Conservation (phyloP, 1,140 invertebrate genomes). For the Dinothrombium tinctorium region DNA sequence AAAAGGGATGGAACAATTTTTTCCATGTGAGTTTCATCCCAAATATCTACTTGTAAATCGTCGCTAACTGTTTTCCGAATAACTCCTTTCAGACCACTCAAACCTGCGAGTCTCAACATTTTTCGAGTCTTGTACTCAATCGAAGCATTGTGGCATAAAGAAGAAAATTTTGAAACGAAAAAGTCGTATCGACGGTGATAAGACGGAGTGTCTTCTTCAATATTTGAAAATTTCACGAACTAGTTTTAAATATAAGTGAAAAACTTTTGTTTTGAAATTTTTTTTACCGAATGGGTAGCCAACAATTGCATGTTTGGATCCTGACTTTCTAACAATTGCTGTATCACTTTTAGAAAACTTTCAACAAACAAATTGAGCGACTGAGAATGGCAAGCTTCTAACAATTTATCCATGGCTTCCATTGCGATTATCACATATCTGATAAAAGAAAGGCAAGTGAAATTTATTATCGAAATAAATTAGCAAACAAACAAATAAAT, state of each 20-base stretch:
- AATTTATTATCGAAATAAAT: too few relatives aligned
- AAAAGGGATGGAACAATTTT: constrained; percentile 94
- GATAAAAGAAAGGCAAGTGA: constrained; percentile 8
- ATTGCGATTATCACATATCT: constrained; percentile 81
- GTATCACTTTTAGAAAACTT: constrained; percentile 93
- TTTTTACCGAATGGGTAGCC: constrained; percentile 71
- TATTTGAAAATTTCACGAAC: constrained; percentile 97
- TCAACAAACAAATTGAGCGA: constrained; percentile 95
- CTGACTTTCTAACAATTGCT: constrained; percentile 79
- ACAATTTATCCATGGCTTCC: constrained; percentile 89
- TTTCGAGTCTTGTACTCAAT: constrained; percentile 32
- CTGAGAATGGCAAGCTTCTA: constrained; percentile 80
- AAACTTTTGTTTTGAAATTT: constrained; percentile 15
- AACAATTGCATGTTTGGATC: constrained; percentile 82
- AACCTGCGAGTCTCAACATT: constrained; percentile 20
- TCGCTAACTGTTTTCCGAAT: constrained; percentile 95
- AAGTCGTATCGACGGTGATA: constrained; percentile 97
- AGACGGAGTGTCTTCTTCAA: constrained; percentile 93
- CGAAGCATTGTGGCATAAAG: constrained; percentile 75
- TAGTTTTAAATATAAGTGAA: constrained; percentile 19
- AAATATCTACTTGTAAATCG: constrained; percentile 94
- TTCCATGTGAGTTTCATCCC: constrained; percentile 95
- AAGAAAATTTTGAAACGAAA: constrained; percentile 94
- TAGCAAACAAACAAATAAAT: constrained; percentile 15
- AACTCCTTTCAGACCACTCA: constrained; percentile 45